Base-by-base conservation (phyloP, 2,797 vertebrate genomes). In the Thunnus albacares region DNA sequence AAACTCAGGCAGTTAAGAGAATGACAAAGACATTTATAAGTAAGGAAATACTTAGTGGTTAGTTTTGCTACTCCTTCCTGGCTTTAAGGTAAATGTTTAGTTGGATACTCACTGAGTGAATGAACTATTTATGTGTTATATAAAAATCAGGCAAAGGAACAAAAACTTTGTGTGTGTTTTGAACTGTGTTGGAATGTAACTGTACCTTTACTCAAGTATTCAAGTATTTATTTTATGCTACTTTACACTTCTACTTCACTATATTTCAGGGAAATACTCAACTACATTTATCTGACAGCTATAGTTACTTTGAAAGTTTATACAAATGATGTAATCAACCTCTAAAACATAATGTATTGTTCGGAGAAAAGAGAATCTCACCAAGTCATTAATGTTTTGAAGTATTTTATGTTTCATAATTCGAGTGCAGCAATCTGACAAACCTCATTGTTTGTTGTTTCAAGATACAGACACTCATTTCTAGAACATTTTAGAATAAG, bases 11-110 rank as follows among this genome's bases (percentile, higher is more conserved):
- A 58, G 26, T 72, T 64, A 61, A 83, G 74, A 84, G 75, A 88
- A 83, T 78, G 80, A 93, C 73, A 88, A 91, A 94, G 85, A 92
- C 53, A 14, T 80, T 72, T 70, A 74, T 61, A 77, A 90, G 82
- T 75, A 57, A 85, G 69, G 68, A 84, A 75, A 83, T 66, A 66
- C 71, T 80, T 24, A 52, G 57, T 49, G 8, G 30, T 59, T 67
- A 66, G 53, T 74, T 81, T 61, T 68, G 55, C 67, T 52, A 43
- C 74, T 79, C 51, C 66, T 38, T 81, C 35, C 17, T 76, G 81
- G 43, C 73, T 75, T 69, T 33, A 47, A 22, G 10, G 56, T 74
- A 71, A 69, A 82, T 67, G 72, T 59, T 84, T 60, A 74, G 53
- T 41, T 61, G 6, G 30, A 63, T 26, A 60, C 35, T 62, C 45